A percentile compares a stretch with the other conserved stretches of the same genome.
Conservation (phyloP, 2,797 vertebrate genomes). For the Rhynchonycteris naso region DNA sequence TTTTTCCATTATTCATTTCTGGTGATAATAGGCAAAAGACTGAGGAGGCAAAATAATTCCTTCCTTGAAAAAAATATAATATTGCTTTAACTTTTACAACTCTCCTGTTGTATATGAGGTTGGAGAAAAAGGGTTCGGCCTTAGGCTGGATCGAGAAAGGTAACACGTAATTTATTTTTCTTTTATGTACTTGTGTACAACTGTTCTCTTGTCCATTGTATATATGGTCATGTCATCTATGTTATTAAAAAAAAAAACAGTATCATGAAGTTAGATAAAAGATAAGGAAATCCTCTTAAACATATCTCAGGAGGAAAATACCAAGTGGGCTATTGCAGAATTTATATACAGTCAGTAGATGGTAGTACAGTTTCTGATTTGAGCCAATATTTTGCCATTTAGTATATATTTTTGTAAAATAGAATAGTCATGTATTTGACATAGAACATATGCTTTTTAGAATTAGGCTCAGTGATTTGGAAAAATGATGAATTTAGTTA, state of each 20-base stretch:
- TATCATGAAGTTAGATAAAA: neutral
- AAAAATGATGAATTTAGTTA: neutral
- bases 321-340: neutral
- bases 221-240: neutral
- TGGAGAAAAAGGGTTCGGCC: neutral
- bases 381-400: conserved; percentile 60
- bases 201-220: neutral
- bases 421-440: neutral
- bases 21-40: neutral
- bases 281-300: conserved; percentile 42
- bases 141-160: neutral
- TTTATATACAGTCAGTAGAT: neutral
- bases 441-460: conserved; percentile 36
- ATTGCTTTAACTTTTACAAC: conserved; percentile 39
- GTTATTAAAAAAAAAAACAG: neutral
- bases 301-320: neutral
- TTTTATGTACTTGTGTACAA: neutral
- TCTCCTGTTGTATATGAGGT: neutral
- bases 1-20: neutral
- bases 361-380: neutral
- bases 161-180: conserved; percentile 18
- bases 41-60: neutral
- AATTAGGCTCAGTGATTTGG: conserved; percentile 37
- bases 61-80: neutral
- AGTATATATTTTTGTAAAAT: conserved; percentile 37